Evolutionary conservation across 2,888 invertebrate species (phyloP).

Genomic region (Neoascia interrupta): DNA sequence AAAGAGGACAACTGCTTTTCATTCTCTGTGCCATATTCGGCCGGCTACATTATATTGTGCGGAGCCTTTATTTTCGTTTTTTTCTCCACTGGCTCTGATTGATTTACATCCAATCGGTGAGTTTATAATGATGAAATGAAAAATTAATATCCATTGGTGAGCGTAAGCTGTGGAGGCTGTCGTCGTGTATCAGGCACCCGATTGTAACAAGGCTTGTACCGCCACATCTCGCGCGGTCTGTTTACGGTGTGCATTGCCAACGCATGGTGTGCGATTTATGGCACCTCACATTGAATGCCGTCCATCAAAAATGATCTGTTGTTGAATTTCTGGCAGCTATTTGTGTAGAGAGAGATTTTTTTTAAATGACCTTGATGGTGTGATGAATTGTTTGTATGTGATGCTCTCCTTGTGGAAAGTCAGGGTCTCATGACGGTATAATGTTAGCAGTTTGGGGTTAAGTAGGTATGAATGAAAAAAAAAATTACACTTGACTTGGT

Average conservation of each 20-base stretch:
- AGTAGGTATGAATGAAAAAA: too few species aligned
- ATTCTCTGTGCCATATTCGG: conserved; percentile 65
- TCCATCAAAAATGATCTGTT: conserved; percentile 58
- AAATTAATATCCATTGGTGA: conserved; percentile 63
- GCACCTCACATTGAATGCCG: conserved; percentile 56
- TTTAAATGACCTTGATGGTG: conserved; percentile 49
- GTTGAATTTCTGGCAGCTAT: conserved; percentile 38
- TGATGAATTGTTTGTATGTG: conserved; percentile 32
- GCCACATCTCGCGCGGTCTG: conserved; percentile 53
- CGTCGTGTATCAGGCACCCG: not conserved
- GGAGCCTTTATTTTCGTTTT: conserved; percentile 21
- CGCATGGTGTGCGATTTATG: conserved; percentile 67
- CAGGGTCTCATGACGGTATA: too few species aligned
- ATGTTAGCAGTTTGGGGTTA: too few species aligned
- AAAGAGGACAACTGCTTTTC: conserved; percentile 69
- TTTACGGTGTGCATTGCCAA: conserved; percentile 57
- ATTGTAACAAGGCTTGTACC: conserved; percentile 51
- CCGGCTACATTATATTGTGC: conserved; percentile 46
- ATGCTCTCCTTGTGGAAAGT: conserved; percentile 23
- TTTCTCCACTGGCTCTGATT: conserved; percentile 51
- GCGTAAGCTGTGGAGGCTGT: conserved; percentile 2
- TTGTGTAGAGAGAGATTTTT: not conserved
- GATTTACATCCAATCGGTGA: conserved; percentile 69
- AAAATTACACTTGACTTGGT: too few species aligned
- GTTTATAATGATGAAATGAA: conserved; percentile 70